Conservation (phyloP, 2,113 vertebrate species). For the Rissa tridactyla region DNA sequence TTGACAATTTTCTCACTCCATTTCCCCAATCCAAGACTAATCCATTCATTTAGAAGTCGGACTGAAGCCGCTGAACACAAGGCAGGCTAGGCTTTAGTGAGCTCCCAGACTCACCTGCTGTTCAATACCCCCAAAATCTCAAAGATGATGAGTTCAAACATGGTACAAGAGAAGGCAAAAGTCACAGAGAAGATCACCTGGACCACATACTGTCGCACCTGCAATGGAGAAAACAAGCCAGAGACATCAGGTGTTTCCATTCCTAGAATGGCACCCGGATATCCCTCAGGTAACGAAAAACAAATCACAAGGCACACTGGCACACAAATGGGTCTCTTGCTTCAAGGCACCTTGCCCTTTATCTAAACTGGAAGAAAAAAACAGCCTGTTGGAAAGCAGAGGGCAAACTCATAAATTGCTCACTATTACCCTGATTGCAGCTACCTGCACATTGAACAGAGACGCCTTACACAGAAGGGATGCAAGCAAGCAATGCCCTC, state of each 20-base stretch:
- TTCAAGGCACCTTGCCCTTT: neutral
- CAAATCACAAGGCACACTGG: neutral
- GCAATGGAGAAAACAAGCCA: constrained; percentile 4
- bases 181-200: constrained; percentile 98
- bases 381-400: neutral
- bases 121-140: constrained; percentile 95
- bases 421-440: neutral
- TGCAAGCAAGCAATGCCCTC: neutral
- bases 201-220: constrained; percentile 95
- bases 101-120: constrained; percentile 82
- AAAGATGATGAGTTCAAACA: constrained; percentile 99
- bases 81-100: neutral
- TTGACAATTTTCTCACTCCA: neutral
- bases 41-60: neutral
- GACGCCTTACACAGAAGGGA: neutral
- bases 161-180: constrained; percentile 98
- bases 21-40: neutral
- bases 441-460: neutral
- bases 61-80: neutral
- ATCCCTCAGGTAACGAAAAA: neutral
- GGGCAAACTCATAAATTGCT: neutral
- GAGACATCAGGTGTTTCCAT: neutral
- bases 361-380: neutral
- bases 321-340: neutral
- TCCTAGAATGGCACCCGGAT: neutral